Percentiles rank a stretch among this genome's conserved stretches.
phyloP scores from a whole-genome alignment of 2,113 vertebrate species.

The Nycticryphes semicollaris region DNA sequence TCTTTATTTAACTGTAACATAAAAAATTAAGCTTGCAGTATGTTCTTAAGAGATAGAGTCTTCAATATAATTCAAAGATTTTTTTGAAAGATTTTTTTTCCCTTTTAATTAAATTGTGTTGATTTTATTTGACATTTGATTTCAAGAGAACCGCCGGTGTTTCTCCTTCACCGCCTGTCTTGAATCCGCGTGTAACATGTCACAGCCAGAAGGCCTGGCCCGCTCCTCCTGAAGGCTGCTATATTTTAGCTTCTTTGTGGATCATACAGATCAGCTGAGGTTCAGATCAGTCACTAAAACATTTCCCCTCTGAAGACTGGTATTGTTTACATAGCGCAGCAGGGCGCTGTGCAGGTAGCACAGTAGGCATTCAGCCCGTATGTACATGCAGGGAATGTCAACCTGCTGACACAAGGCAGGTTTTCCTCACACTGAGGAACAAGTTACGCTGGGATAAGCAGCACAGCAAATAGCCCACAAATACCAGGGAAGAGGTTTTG shows the following conservation, averaged over 20 bases:
- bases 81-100: not conserved
- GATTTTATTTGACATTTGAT: slow-evolving; percentile 47
- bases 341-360: not conserved
- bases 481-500: not conserved
- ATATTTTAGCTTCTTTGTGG: not conserved
- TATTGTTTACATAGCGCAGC: not conserved
- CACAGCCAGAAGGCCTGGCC: not conserved
- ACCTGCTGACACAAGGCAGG: not conserved
- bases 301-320: not conserved
- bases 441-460: not conserved
- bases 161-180: not conserved
- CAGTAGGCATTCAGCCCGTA: accelerated
- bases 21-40: slow-evolving; percentile 45
- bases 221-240: not conserved
- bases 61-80: slow-evolving; percentile 29
- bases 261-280: not conserved
- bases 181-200: not conserved
- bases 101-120: not conserved
- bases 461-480: not conserved
- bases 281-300: not conserved
- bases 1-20: slow-evolving; percentile 51
- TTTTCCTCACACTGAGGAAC: accelerated
- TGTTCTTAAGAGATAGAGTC: slow-evolving; percentile 59
- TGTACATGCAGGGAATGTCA: accelerated
- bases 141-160: not conserved